phyloP scores from a whole-genome alignment of 2,888 invertebrate species.

The Amphiduros pacificus region DNA sequence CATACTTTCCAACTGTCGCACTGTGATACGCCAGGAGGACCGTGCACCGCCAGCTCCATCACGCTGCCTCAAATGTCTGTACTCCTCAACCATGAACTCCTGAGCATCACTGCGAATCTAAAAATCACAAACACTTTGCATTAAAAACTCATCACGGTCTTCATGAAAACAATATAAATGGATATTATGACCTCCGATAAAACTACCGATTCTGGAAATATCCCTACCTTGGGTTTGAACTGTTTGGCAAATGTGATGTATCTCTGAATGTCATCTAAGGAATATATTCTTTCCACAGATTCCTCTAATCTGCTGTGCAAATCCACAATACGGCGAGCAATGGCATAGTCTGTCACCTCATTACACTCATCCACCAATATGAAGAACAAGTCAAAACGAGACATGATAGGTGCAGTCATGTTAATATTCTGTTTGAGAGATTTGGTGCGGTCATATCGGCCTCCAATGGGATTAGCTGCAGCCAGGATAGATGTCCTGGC shows the following conservation, averaged over 20 bases:
- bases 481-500: slow-evolving; percentile 97
- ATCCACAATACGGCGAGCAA: slow-evolving; percentile 93
- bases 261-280: slow-evolving; percentile 84
- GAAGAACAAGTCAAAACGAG: slow-evolving; percentile 97
- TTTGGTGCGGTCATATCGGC: slow-evolving; percentile 91
- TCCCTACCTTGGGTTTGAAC: slow-evolving; percentile 85
- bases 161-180: too few species aligned
- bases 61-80: slow-evolving; percentile 81
- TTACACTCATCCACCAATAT: slow-evolving; percentile 96
- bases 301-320: slow-evolving; percentile 85
- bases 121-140: too few species aligned
- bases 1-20: slow-evolving; percentile 92
- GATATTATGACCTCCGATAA: too few species aligned
- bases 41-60: slow-evolving; percentile 71
- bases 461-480: slow-evolving; percentile 97
- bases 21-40: slow-evolving; percentile 93
- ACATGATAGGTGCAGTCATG: slow-evolving; percentile 96
- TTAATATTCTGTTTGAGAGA: slow-evolving; percentile 92
- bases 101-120: slow-evolving; percentile 73
- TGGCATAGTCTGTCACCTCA: slow-evolving; percentile 93
- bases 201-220: too few species aligned
- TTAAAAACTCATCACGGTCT: too few species aligned
- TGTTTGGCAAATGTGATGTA: slow-evolving; percentile 96
- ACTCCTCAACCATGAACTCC: slow-evolving; percentile 83
- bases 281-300: slow-evolving; percentile 78